These are phyloP conservation scores for Coenobita brevimanus DNA, from an alignment of 1,140 invertebrate genomes.

Conservation along the genomic window DNA sequence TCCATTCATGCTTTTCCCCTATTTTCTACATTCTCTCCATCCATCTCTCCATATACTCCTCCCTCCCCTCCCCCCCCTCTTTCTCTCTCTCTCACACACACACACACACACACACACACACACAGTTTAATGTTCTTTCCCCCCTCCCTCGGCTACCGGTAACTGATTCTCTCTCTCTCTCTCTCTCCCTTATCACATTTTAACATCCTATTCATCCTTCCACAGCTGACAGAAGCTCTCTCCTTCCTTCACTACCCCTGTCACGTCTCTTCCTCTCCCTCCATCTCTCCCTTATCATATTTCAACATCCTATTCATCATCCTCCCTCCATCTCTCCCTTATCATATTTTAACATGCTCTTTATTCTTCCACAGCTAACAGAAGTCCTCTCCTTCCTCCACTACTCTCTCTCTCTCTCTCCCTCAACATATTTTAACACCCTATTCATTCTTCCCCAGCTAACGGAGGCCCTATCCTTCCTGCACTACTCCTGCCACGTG, in stretches of 20 bases:
- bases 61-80: background rate
- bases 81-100: slow-evolving; percentile 1
- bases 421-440: background rate
- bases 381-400: background rate
- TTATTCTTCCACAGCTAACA: background rate
- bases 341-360: background rate
- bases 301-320: too few species aligned
- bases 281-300: background rate
- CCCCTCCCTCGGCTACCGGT: too few species aligned
- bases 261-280: slow-evolving; percentile 76
- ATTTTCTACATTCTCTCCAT: too few species aligned
- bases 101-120: background rate
- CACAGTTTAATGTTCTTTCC: too few species aligned
- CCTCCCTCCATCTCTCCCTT: background rate
- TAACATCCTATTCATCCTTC: too few species aligned
- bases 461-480: slow-evolving; percentile 92
- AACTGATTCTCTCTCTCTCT: background rate
- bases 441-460: slow-evolving; percentile 79
- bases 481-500: slow-evolving; percentile 88
- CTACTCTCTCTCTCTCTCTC: background rate
- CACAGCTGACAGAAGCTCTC: slow-evolving; percentile 88
- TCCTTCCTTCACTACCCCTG: slow-evolving; percentile 91
- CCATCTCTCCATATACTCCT: background rate
- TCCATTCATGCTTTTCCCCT: background rate
- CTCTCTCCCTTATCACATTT: background rate